Conservation (phyloP, 2,113 vertebrate genomes). For the Ochotona princeps region DNA sequence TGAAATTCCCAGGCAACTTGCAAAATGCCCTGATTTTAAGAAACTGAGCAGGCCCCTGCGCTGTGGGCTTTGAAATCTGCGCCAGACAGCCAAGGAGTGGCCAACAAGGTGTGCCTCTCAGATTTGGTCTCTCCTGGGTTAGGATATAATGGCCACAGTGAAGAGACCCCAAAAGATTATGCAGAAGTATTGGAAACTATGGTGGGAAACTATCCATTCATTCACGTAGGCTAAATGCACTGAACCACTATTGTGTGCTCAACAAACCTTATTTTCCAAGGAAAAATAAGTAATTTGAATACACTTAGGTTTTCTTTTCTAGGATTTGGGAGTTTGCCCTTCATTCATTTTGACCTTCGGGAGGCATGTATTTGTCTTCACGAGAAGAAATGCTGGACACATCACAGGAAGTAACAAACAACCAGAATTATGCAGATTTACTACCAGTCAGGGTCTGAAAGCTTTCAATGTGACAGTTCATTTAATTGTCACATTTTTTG, state of each 20-base stretch:
- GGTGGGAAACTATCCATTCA: not conserved
- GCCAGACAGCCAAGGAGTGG: not conserved
- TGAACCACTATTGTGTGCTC: not conserved
- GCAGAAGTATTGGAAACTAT: no score
- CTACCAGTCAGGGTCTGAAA: not conserved
- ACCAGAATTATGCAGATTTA: not conserved
- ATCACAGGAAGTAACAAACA: not conserved
- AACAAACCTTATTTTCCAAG: constrained; percentile 1
- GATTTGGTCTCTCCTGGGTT: no score
- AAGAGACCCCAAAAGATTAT: not conserved
- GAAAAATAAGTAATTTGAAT: not conserved
- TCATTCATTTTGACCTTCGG: no score
- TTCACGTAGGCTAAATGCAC: not conserved
- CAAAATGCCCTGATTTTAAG: no score
- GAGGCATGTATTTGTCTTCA: not conserved
- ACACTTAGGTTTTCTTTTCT: not conserved
- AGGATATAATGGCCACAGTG: no score
- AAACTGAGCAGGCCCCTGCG: not conserved
- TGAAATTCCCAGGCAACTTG: no score
- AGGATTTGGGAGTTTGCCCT: not conserved
- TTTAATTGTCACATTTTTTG: not conserved
- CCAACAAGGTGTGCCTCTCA: no score
- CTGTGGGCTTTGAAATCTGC: rapidly evolving
- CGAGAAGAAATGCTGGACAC: not conserved
- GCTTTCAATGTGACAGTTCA: not conserved